phyloP scores from a whole-genome alignment of 2,888 invertebrate genomes.

The Muscina levida region DNA sequence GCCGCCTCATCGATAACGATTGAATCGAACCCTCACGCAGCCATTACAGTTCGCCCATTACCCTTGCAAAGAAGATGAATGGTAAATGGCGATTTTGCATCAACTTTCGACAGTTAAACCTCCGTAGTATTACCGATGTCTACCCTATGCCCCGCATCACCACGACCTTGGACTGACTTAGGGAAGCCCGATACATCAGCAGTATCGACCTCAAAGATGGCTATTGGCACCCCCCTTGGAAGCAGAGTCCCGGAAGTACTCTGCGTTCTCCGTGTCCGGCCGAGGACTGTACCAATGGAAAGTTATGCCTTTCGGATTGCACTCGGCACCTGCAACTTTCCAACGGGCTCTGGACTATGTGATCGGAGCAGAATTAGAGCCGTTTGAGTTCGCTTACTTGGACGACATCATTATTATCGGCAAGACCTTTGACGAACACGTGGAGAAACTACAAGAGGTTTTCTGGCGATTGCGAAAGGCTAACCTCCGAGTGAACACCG shows the following conservation, averaged over 20 bases:
- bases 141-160: too few relatives aligned
- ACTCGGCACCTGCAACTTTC: background rate
- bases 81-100: conserved; percentile 45
- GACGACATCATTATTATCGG: conserved; percentile 5
- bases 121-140: too few relatives aligned
- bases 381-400: background rate
- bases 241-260: too few relatives aligned
- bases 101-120: too few relatives aligned
- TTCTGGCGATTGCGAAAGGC: background rate
- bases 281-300: too few relatives aligned
- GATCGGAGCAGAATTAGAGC: too few relatives aligned
- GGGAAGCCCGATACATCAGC: background rate
- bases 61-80: conserved; percentile 47
- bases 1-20: conserved; percentile 16
- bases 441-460: too few relatives aligned
- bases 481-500: conserved; percentile 8
- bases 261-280: too few relatives aligned
- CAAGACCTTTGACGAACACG: background rate
- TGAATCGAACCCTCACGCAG: conserved; percentile 49
- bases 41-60: conserved; percentile 49
- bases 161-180: conserved; percentile 1
- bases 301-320: background rate
- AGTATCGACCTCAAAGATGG: too few relatives aligned
- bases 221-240: too few relatives aligned
- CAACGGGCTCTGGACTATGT: background rate